Evolutionary conservation across 1,140 invertebrate species (phyloP), one percentile per base, ranked within the genome.

Genomic region (Calosoma granatense): DNA sequence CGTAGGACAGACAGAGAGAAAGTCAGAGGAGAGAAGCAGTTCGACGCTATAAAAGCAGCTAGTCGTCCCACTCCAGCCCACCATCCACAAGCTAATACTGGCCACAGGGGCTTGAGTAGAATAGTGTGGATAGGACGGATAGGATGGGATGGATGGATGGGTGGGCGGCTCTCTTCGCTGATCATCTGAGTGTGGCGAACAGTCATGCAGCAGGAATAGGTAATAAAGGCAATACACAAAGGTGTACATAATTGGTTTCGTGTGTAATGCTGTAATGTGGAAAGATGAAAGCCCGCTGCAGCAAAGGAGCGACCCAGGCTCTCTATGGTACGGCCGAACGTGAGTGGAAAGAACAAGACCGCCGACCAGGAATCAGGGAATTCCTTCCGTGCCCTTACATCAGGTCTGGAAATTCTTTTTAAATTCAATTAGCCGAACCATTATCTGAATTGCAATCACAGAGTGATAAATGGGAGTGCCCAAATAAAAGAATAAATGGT

Each of bases 191-290:
- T 47, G 15, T 47, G 15, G 41, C 15, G 41, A 12, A 17, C 26
- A 30, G 6, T 47, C 17, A 51, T 56, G 36, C 55, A 55, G 53
- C 23, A 53, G 56, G 64, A 65, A 65, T 65, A 64, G 60, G 51
- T 64, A 65, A 68, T 66, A 62, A 60, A 63, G 62, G 61, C 64
- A 63, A 65, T 65, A 64, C 66, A 68, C 65, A 68, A 68, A 68
- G 66, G 64, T 68, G 64, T 62, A 67, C 61, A 67, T 68, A 68
- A 68, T 68, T 67, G 65, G 65, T 65, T 68, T 64, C 65, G 67
- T 66, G 67, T 63, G 64, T 67, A 66, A 68, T 68, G 63, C 64
- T 65, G 65, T 67, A 65, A 67, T 67, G 64, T 61, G 61, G 60
- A 64, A 63, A 68, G 67, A 68, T 68, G 67, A 68, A 68, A 68